Conservation (phyloP, 2,888 invertebrate species). For the Marronus borbonicus region DNA sequence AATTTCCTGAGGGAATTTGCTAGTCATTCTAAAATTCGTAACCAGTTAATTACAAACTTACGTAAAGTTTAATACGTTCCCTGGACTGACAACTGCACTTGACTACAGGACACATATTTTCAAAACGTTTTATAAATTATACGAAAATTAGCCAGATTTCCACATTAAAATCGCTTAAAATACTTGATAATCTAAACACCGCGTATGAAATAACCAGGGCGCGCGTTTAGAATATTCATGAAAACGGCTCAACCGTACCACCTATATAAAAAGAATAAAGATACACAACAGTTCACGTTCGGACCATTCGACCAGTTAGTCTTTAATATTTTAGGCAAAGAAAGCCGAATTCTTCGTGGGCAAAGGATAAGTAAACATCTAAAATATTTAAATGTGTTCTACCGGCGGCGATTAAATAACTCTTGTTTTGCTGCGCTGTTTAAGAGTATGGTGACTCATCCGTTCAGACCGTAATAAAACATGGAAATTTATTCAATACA, state of each 20-base stretch:
- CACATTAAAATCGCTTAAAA: neutral
- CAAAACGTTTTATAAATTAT: no score
- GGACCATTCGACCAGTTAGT: constrained; percentile 12
- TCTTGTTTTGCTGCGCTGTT: constrained; percentile 10
- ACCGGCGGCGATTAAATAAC: constrained; percentile 22
- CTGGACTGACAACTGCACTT: no score
- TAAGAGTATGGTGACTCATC: constrained; percentile 32
- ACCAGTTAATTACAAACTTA: no score
- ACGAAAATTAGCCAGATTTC: neutral
- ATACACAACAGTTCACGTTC: constrained; percentile 9
- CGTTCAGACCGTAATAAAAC: constrained; percentile 18
- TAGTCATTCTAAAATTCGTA: no score
- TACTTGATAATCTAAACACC: neutral
- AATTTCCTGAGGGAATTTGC: no score
- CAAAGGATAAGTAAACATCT: constrained; percentile 15
- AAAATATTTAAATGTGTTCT: constrained; percentile 21
- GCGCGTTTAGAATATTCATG: constrained; percentile 8
- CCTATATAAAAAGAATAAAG: neutral
- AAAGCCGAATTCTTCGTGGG: constrained; percentile 12
- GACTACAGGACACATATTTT: no score
- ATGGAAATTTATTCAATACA: constrained; percentile 44
- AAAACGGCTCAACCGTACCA: neutral
- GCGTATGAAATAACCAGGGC: neutral
- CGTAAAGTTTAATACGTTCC: no score
- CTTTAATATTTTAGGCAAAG: constrained; percentile 21